phyloP scores from a whole-genome alignment of 2,888 invertebrate species.

The Dicycla oo region DNA sequence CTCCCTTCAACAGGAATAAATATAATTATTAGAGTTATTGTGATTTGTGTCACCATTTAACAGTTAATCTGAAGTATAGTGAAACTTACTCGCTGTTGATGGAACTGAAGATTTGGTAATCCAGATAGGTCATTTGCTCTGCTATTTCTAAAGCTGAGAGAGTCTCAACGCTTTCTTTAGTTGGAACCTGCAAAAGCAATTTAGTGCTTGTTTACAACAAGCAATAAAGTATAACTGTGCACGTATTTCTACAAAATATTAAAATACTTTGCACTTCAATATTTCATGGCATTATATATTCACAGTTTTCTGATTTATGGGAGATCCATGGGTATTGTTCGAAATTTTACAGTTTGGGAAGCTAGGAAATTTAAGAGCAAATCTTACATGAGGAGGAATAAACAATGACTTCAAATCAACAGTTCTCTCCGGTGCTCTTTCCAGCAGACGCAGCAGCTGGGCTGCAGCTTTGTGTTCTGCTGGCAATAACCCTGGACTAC shows the following conservation, averaged over 20 bases:
- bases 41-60: not conserved
- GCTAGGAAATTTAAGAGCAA: not conserved
- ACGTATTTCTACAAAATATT: not conserved
- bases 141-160: constrained; percentile 97
- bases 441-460: constrained; percentile 94
- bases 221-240: not conserved
- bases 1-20: constrained; percentile 89
- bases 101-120: constrained; percentile 97
- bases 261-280: no score
- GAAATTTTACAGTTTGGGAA: not conserved
- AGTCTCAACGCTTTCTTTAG: constrained; percentile 95
- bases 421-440: constrained; percentile 93
- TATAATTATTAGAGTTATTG: constrained; percentile 13
- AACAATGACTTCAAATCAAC: constrained; percentile 93
- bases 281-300: not conserved
- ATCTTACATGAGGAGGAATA: constrained; percentile 92
- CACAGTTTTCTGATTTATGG: not conserved
- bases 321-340: not conserved
- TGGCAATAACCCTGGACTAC: constrained; percentile 95
- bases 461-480: constrained; percentile 97
- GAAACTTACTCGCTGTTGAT: constrained; percentile 96
- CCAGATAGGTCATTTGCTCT: constrained; percentile 97
- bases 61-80: constrained; percentile 18
- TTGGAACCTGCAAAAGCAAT: constrained; percentile 91
- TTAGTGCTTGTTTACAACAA: not conserved